Evolutionary conservation across 2,888 invertebrate species (phyloP).

Genomic region (Homarus gammarus): DNA sequence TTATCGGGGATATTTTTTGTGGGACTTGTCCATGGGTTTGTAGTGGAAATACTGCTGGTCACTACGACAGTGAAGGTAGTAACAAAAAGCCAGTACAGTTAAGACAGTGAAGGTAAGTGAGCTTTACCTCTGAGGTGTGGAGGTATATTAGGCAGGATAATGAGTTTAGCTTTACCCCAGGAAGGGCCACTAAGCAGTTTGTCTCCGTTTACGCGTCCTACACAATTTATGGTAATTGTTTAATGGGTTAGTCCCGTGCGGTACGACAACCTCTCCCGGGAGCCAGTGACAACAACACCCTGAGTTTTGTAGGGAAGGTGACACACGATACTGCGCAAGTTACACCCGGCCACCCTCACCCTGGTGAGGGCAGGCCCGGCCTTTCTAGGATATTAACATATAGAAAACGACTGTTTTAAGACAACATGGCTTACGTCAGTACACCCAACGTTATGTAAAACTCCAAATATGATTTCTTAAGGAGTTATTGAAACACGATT

Average conservation of each 20-base stretch:
- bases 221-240: conserved; percentile 42
- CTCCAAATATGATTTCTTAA: too few species aligned
- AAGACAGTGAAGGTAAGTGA: background rate
- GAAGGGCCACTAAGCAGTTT: conserved; percentile 1
- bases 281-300: background rate
- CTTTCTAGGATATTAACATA: too few species aligned
- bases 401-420: too few species aligned
- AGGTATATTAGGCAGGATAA: conserved; percentile 14
- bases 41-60: too few species aligned
- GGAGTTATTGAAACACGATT: too few species aligned
- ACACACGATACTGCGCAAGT: background rate
- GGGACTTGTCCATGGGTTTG: too few species aligned
- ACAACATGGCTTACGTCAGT: too few species aligned
- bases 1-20: too few species aligned
- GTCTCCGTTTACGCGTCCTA: conserved; percentile 31
- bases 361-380: too few species aligned
- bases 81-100: too few species aligned
- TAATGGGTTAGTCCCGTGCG: conserved; percentile 34
- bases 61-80: too few species aligned
- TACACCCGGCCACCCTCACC: background rate
- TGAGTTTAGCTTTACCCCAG: conserved; percentile 9
- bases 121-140: background rate
- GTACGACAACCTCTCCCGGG: background rate
- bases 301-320: background rate
- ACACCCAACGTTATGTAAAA: too few species aligned